Conservation (phyloP, 2,113 vertebrate genomes). For the Lontra canadensis region DNA sequence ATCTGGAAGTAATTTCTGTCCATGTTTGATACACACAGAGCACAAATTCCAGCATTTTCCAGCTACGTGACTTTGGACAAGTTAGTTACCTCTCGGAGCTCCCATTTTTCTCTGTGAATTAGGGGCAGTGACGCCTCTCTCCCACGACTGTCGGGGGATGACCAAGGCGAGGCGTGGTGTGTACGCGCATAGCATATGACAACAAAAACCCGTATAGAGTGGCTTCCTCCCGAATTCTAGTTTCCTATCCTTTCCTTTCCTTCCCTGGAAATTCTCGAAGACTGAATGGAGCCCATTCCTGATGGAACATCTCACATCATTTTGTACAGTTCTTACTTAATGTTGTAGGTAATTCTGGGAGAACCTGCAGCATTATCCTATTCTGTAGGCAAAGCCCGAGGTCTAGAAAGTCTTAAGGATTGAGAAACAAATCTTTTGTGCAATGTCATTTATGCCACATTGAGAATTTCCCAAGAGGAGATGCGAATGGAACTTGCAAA, state of each 20-base stretch:
- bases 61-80: not conserved
- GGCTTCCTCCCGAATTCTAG: not conserved
- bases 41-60: not conserved
- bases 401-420: slow-evolving; percentile 26
- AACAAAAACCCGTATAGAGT: accelerated
- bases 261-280: not conserved
- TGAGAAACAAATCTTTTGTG: slow-evolving; percentile 47
- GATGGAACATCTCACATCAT: not conserved
- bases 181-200: accelerated
- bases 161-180: accelerated
- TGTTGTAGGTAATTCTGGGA: not conserved
- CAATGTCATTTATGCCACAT: slow-evolving; percentile 17
- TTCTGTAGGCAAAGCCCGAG: not conserved
- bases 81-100: not conserved
- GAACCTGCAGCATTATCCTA: not conserved
- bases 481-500: not conserved
- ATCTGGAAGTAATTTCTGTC: not conserved
- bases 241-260: not conserved
- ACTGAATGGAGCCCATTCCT: not conserved
- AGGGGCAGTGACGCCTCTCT: not conserved
- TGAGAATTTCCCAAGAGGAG: slow-evolving; percentile 55
- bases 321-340: not conserved
- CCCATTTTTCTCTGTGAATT: not conserved
- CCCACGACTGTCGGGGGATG: not conserved
- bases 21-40: not conserved